A percentile compares a stretch with the other conserved stretches of the same genome.
phyloP scores from a whole-genome alignment of 2,888 invertebrate species.

The Pharmacophagus antenor region DNA sequence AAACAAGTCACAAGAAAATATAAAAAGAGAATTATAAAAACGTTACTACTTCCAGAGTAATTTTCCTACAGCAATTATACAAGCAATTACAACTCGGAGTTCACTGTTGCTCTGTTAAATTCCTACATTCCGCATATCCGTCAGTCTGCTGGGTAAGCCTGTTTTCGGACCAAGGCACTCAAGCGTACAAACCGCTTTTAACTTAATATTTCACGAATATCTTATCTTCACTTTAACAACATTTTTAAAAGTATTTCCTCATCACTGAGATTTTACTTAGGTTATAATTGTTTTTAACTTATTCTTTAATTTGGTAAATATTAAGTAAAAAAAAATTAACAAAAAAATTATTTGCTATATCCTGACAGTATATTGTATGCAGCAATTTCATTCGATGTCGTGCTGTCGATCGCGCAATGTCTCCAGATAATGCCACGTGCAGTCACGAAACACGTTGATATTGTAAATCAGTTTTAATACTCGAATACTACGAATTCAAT shows the following conservation, averaged over 20 bases:
- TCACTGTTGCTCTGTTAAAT: conserved; percentile 44
- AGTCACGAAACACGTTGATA: no score
- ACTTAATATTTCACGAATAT: not conserved
- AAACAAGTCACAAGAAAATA: not conserved
- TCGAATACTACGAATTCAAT: no score
- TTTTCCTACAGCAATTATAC: conserved; percentile 54
- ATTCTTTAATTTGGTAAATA: no score
- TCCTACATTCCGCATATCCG: conserved; percentile 47
- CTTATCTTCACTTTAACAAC: not conserved
- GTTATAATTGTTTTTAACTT: no score
- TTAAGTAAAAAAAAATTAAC: no score
- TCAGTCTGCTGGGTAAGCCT: conserved; percentile 31
- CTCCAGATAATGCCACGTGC: no score
- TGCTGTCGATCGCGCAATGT: no score
- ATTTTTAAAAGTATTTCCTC: not conserved
- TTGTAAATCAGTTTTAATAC: no score
- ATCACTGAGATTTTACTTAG: no score
- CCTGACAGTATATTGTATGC: no score
- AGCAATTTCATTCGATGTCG: no score
- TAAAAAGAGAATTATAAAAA: not conserved
- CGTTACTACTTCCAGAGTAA: conserved; percentile 42
- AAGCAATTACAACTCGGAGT: conserved; percentile 58
- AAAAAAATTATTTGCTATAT: no score
- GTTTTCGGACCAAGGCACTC: conserved; percentile 3
- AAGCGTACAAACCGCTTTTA: conserved; percentile 1